Conservation (phyloP, 2,113 vertebrate species). For the Cranoglanis bouderius region DNA sequence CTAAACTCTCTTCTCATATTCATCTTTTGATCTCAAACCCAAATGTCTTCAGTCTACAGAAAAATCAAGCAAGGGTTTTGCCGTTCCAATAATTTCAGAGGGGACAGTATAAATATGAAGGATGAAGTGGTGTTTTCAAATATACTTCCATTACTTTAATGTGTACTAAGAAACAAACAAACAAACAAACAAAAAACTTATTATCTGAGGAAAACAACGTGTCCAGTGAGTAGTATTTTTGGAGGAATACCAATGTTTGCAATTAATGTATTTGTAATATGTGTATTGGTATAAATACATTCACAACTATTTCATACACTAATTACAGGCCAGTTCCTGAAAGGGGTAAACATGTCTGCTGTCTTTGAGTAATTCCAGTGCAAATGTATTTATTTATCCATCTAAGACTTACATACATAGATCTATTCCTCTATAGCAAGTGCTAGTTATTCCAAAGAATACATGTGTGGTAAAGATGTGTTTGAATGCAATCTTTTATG, state of each 20-base stretch:
- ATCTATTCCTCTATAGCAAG: background rate
- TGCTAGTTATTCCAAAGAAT: background rate
- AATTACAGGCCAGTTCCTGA: background rate
- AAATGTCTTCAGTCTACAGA: too few species aligned
- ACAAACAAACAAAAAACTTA: too few species aligned
- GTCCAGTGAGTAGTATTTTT: background rate
- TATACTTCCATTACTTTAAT: background rate
- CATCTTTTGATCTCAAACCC: too few species aligned
- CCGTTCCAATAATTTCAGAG: too few species aligned
- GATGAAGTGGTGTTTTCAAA: background rate
- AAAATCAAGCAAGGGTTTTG: too few species aligned
- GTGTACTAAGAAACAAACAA: background rate
- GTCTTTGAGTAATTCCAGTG: background rate
- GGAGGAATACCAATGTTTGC: background rate
- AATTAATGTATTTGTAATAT: background rate
- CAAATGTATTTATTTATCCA: background rate
- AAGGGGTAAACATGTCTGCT: background rate
- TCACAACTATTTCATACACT: background rate
- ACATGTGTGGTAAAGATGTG: background rate
- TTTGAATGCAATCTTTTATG: background rate
- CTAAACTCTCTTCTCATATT: too few species aligned
- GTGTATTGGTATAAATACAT: background rate
- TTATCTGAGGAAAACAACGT: background rate
- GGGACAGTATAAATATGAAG: background rate
- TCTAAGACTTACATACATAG: background rate